These are phyloP conservation scores for Pseudomyrmex dendroicus DNA, from an alignment of 1,140 invertebrate genomes.

Conservation along the genomic window DNA sequence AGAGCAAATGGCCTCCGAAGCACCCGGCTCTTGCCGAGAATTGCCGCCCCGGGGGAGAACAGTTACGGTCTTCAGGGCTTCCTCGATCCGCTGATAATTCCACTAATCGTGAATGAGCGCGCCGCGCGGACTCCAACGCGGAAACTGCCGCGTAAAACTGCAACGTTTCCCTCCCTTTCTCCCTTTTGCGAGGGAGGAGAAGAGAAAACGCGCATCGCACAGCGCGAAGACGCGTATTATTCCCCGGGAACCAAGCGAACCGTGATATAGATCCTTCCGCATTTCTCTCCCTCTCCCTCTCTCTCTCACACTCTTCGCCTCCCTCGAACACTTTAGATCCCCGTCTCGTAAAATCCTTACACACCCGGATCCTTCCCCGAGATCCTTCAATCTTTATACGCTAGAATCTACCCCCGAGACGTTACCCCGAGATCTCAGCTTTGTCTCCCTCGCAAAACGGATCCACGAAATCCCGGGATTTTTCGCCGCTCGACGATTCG, in stretches of 20 bases:
- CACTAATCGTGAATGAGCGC: conserved; percentile 57
- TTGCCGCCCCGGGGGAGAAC: conserved; percentile 47
- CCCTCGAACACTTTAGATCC: conserved; percentile 38
- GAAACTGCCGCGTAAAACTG: conserved; percentile 53
- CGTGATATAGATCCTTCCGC: conserved; percentile 14
- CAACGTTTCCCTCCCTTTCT: background rate
- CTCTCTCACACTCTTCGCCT: background rate
- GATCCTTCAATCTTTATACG: conserved; percentile 57
- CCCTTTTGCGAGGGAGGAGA: background rate
- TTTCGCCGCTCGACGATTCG: conserved; percentile 37
- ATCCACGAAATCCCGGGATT: conserved; percentile 30
- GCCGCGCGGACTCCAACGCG: background rate
- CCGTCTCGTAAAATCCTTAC: conserved; percentile 50
- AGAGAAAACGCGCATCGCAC: conserved; percentile 4
- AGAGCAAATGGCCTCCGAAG: conserved; percentile 48
- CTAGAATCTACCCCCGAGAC: conserved; percentile 2
- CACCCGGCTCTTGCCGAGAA: conserved; percentile 27
- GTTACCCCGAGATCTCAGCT: conserved; percentile 41
- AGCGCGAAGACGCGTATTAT: conserved; percentile 19
- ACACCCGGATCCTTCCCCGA: conserved; percentile 18
- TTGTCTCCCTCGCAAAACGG: conserved; percentile 23
- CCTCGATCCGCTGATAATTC: conserved; percentile 59
- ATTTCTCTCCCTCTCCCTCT: background rate
- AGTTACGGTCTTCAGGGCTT: conserved; percentile 42
- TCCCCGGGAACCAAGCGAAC: background rate